Conservation (phyloP, 2,113 vertebrate species). For the Tautogolabrus adspersus region DNA sequence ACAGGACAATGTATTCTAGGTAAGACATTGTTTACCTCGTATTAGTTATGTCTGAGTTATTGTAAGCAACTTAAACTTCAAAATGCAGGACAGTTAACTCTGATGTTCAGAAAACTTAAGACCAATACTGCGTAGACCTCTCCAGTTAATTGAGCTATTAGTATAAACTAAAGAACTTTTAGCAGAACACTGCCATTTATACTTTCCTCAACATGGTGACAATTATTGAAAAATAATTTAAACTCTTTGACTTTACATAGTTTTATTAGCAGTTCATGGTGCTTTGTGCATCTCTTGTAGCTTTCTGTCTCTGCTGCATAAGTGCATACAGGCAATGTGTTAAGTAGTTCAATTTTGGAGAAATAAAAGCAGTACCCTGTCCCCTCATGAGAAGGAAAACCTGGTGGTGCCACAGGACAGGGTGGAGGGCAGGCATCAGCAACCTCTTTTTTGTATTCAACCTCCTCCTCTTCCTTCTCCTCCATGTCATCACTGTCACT, state of each 20-base stretch:
- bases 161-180: no score
- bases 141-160: no score
- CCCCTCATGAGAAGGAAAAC: rapidly evolving
- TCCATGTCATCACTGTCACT: constrained; percentile 65
- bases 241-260: neutral
- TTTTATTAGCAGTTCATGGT: neutral
- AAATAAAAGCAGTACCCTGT: constrained; percentile 42
- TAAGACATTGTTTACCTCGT: neutral
- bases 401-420: neutral
- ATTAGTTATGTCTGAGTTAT: neutral
- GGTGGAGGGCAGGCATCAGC: neutral
- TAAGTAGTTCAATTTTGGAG: neutral
- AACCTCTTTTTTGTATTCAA: neutral
- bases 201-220: neutral
- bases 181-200: neutral
- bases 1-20: neutral
- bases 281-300: neutral
- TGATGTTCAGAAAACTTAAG: no score
- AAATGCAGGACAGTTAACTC: neutral
- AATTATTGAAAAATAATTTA: neutral
- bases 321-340: neutral
- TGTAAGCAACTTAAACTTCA: neutral
- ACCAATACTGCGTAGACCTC: neutral
- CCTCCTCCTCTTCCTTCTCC: neutral
- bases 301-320: no score